Evolutionary conservation across 35 echinoderm and acorn worm species (phyloP), one percentile per base, ranked within the genome.

Genomic region (Heliocidaris tuberculata): DNA sequence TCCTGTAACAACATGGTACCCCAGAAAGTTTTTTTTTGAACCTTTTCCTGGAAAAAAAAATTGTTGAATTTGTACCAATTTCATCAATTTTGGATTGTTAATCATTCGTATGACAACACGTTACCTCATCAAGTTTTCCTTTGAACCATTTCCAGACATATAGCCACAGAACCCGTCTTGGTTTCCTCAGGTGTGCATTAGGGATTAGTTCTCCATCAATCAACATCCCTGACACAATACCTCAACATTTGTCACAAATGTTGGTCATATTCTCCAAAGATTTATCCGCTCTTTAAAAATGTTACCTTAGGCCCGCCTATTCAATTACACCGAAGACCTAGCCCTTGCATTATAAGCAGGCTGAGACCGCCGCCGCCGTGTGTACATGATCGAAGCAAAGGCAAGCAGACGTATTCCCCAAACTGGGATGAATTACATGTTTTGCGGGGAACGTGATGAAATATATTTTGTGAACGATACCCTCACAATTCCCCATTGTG

Each of bases 381-480:
- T 5, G 65, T 78, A 8, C 65, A 24, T 78, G 65, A 42, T 42
- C 35, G 35, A 78, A 78, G 65, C 65, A 24, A 78, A 6, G 19
- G 65, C 65, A 27, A 42, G 65, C 65, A 78, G 65, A 78, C 65
- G 27, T 27, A 78, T 78, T 78, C 65, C 65, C 65, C 65, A 78
- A 78, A 78, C 65, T n/a, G 65, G 65, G 65, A 78, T 78, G 65
- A 78, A 78, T 78, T 78, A n/a, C 65, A 78, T n/a, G 65, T 21
- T 78, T 78, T 89, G 87, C 87, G 47, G 31, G 87, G 31, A 32
- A 89, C 1, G 87, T 42, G 87, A 89, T 89, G 87, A 89, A 47
- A 89, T 32, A 24, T 89, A n/a, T 47, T 78, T 89, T 59, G 91
- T 93, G 47, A 93, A 31, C 48, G 91, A 93, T 93, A 59, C 91